phyloP scores from a whole-genome alignment of 2,797 vertebrate genomes.

The Lacerta agilis region DNA sequence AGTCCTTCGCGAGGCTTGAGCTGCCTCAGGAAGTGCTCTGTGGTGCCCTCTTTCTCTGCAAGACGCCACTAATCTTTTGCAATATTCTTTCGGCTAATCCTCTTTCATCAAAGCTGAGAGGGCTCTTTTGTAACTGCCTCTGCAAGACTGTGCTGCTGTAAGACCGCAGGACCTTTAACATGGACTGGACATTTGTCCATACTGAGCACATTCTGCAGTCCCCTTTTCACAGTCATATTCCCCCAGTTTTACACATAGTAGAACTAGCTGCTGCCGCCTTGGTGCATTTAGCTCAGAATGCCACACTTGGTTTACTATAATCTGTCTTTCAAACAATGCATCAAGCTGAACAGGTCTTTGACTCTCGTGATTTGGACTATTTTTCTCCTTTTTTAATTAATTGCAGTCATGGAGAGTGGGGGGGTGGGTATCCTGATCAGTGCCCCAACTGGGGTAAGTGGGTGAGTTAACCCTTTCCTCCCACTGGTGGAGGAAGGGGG shows the following conservation, averaged over 20 bases:
- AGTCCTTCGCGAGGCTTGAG: neutral
- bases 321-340: neutral
- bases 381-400: neutral
- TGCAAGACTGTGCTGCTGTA: neutral
- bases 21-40: slow-evolving; percentile 1
- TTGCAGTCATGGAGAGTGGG: neutral
- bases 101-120: slow-evolving; percentile 17
- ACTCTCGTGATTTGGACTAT: neutral
- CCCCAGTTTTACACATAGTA: neutral
- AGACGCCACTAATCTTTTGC: slow-evolving; percentile 1
- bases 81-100: slow-evolving; percentile 28
- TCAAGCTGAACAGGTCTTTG: too few species aligned
- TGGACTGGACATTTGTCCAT: neutral
- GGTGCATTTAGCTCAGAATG: neutral
- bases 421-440: neutral
- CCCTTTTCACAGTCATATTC: neutral
- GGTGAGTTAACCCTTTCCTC: neutral
- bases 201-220: neutral
- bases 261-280: neutral
- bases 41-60: neutral
- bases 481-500: too few species aligned
- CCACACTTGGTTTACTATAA: neutral
- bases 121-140: slow-evolving; percentile 12
- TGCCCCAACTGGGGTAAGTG: neutral
- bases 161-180: neutral